Conservation (phyloP, 2,888 invertebrate species). For the Macaria notata region DNA sequence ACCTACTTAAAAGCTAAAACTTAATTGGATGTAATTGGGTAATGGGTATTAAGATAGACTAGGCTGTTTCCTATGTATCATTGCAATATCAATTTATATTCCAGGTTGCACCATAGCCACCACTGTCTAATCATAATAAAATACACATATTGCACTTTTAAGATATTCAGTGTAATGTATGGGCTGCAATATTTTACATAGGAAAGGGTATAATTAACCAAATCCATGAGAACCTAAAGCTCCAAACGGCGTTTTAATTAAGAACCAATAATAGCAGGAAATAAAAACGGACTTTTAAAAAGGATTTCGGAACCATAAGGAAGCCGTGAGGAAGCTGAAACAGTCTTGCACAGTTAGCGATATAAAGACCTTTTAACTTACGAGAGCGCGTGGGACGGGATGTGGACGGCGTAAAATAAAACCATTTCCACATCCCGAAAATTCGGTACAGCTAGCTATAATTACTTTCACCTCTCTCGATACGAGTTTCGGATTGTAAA, state of each 20-base stretch:
- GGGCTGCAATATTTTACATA: no score
- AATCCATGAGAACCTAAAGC: constrained; percentile 1
- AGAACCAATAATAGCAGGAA: constrained; percentile 21
- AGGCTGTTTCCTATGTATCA: no score
- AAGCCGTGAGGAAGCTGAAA: constrained; percentile 29
- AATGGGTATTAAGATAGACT: no score
- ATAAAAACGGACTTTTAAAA: constrained; percentile 15
- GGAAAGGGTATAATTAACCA: no score
- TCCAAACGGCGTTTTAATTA: not conserved
- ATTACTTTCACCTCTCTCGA: constrained; percentile 48
- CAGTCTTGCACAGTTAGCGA: constrained; percentile 26
- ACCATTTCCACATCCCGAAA: constrained; percentile 34
- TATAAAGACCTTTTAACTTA: constrained; percentile 12
- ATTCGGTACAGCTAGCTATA: constrained; percentile 37
- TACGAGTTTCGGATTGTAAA: constrained; percentile 50
- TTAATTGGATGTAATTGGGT: no score
- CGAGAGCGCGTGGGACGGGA: constrained; percentile 33
- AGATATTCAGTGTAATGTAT: no score
- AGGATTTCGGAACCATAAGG: constrained; percentile 25
- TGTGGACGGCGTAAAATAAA: constrained; percentile 30
- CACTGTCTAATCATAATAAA: no score
- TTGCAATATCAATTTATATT: no score
- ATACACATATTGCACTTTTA: no score
- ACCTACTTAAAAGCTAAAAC: no score
- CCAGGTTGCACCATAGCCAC: no score